phyloP scores from a whole-genome alignment of 2,888 invertebrate species.

The Mesorhabditis spiculigera region DNA sequence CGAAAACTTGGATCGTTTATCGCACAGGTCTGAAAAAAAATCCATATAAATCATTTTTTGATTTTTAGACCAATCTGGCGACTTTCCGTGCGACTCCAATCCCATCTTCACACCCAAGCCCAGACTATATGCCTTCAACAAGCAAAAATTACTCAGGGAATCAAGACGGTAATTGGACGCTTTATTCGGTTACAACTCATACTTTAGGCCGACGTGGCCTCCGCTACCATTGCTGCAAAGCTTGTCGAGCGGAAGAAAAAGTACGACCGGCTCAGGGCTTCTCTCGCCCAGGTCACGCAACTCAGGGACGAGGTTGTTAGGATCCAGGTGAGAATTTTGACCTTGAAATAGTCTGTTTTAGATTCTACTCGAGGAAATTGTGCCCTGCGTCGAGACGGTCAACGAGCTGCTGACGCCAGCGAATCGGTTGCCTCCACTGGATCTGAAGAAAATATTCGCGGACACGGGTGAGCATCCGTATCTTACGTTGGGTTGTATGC shows the following conservation, averaged over 20 bases:
- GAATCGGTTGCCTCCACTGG: constrained; percentile 43
- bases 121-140: constrained; percentile 36
- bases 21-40: background rate
- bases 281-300: constrained; percentile 18
- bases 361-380: constrained; percentile 39
- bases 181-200: background rate
- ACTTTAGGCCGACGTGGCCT: background rate
- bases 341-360: constrained; percentile 16
- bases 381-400: constrained; percentile 36
- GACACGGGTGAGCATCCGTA: background rate
- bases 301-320: constrained; percentile 24
- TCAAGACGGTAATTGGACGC: background rate
- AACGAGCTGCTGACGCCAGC: constrained; percentile 43
- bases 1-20: background rate
- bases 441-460: constrained; percentile 18
- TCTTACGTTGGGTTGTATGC: too few relatives aligned
- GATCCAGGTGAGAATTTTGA: constrained; percentile 24
- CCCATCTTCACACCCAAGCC: constrained; percentile 13
- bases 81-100: background rate
- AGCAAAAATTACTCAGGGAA: constrained; percentile 6
- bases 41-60: constrained; percentile 19
- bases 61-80: constrained; percentile 20
- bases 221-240: constrained; percentile 3
- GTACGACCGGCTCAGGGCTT: constrained; percentile 8
- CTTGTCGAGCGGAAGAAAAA: background rate